Percentiles rank a stretch among this genome's conserved stretches.
Conservation (phyloP, 2,888 invertebrate species). For the Sesamia inferens region DNA sequence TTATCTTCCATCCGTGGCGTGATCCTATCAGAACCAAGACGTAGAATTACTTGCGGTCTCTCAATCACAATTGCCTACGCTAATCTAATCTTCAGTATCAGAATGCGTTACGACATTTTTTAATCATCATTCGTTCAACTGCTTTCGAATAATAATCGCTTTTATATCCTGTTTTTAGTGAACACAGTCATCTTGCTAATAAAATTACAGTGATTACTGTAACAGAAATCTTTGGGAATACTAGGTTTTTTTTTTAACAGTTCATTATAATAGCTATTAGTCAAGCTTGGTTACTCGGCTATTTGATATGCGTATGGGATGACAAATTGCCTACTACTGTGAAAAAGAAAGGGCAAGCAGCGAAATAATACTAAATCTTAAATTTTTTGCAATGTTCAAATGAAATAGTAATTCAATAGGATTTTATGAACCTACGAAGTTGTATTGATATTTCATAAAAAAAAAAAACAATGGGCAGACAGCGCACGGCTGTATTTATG, state of each 20-base stretch:
- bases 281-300: slow-evolving; percentile 68
- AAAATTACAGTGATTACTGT: slow-evolving; percentile 41
- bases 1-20: neutral
- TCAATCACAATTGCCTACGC: slow-evolving; percentile 30
- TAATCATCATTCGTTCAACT: slow-evolving; percentile 43
- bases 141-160: slow-evolving; percentile 55
- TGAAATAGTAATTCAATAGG: neutral
- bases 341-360: no score
- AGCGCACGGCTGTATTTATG: neutral
- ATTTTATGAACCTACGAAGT: neutral
- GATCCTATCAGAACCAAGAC: slow-evolving; percentile 1
- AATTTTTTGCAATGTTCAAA: neutral
- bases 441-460: neutral
- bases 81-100: slow-evolving; percentile 40
- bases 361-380: neutral
- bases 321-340: slow-evolving; percentile 67
- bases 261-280: slow-evolving; percentile 69
- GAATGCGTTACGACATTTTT: slow-evolving; percentile 29
- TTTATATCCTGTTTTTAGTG: slow-evolving; percentile 50
- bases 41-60: slow-evolving; percentile 18
- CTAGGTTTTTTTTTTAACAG: slow-evolving; percentile 57
- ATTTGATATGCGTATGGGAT: slow-evolving; percentile 71
- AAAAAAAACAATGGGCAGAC: neutral
- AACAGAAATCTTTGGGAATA: slow-evolving; percentile 54
- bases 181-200: slow-evolving; percentile 33